These are phyloP conservation scores for Lathronympha strigana DNA, from an alignment of 2,888 invertebrate species.

Conservation along the genomic window DNA sequence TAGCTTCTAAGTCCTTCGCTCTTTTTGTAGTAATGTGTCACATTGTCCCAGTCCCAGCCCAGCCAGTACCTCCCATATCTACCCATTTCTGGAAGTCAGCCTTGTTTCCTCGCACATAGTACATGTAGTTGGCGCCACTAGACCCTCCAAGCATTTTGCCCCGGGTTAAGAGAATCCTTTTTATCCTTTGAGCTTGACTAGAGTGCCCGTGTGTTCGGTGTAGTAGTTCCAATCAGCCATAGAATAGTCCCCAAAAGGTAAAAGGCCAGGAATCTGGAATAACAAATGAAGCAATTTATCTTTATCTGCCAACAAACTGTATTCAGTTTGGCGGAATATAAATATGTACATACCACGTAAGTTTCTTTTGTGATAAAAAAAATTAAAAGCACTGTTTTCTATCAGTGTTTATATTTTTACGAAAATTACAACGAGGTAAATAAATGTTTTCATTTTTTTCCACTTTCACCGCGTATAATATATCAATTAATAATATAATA, in stretches of 20 bases:
- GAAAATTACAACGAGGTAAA: too few species aligned
- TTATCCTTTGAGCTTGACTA: conserved; percentile 16
- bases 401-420: too few species aligned
- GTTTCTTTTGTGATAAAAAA: too few species aligned
- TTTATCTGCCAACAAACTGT: too few species aligned
- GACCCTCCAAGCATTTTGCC: conserved; percentile 84
- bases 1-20: conserved; percentile 31
- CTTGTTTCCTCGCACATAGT: conserved; percentile 84
- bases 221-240: conserved; percentile 28
- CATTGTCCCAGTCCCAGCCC: conserved; percentile 86
- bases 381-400: too few species aligned
- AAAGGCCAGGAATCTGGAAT: conserved; percentile 8
- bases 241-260: conserved; percentile 20
- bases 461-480: too few species aligned
- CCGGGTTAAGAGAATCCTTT: conserved; percentile 66
- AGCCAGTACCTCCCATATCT: conserved; percentile 62
- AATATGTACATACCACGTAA: too few species aligned
- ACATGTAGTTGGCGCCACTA: conserved; percentile 84
- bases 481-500: neutral
- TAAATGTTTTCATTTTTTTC: too few species aligned
- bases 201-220: conserved; percentile 22
- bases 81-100: conserved; percentile 81
- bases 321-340: too few species aligned
- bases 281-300: neutral
- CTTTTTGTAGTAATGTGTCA: conserved; percentile 50